phyloP scores from a whole-genome alignment of 2,113 vertebrate genomes.

The Sialia sialis region DNA sequence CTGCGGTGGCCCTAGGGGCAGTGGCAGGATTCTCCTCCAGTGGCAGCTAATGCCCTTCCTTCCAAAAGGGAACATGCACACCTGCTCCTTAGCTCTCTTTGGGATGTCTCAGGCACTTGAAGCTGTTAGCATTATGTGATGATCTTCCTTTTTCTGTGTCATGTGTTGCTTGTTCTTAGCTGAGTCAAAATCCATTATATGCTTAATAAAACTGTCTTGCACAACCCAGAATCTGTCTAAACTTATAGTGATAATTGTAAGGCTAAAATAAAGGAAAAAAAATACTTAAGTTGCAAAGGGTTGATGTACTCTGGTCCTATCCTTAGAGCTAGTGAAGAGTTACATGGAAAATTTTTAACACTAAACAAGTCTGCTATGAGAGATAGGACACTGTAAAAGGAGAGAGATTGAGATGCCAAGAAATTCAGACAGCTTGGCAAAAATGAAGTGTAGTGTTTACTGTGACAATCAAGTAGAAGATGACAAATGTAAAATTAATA shows the following conservation, averaged over 20 bases:
- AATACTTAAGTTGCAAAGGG: not conserved
- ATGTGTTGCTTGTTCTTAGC: not conserved
- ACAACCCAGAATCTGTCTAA: not conserved
- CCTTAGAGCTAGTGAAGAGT: not conserved
- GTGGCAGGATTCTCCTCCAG: not conserved
- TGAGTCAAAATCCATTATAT: not conserved
- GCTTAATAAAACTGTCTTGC: not conserved
- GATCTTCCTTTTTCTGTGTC: not conserved
- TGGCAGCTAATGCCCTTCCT: not conserved
- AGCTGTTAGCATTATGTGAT: not conserved
- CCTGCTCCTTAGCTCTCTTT: fast-evolving
- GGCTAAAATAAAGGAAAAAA: not conserved
- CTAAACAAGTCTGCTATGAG: not conserved
- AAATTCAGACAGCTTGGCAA: not conserved
- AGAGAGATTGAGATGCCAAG: not conserved
- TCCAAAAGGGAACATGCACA: not conserved
- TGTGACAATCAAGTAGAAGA: not conserved
- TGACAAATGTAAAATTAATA: not conserved
- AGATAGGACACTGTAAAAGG: not conserved
- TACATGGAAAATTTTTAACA: not conserved
- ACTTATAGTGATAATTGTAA: not conserved
- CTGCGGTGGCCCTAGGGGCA: fast-evolving
- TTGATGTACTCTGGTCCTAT: not conserved
- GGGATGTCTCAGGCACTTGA: not conserved
- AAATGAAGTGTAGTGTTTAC: not conserved